Conservation (phyloP, 2,888 invertebrate species). For the Dryadula phaetusa region DNA sequence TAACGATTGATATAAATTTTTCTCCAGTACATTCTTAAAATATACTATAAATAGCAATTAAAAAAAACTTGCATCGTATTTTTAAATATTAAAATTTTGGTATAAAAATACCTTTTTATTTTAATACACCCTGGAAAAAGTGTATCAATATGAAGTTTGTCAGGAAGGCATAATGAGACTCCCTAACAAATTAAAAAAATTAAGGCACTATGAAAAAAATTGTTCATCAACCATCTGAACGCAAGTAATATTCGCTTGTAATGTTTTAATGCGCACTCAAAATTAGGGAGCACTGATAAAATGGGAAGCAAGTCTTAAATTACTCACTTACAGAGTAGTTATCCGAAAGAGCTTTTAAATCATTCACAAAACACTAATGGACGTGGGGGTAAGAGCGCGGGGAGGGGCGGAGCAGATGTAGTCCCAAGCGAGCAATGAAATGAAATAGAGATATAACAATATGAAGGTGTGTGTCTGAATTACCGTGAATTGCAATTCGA, state of each 20-base stretch:
- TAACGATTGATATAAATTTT: too few relatives aligned
- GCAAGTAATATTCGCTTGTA: slow-evolving; percentile 56
- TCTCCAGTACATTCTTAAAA: too few relatives aligned
- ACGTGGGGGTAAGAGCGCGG: slow-evolving; percentile 73
- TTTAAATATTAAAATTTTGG: too few relatives aligned
- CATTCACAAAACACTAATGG: slow-evolving; percentile 85
- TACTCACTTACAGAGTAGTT: slow-evolving; percentile 85
- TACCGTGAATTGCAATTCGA: slow-evolving; percentile 71
- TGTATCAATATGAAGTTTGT: slow-evolving; percentile 22
- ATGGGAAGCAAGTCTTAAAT: slow-evolving; percentile 83
- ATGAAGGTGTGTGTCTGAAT: slow-evolving; percentile 78
- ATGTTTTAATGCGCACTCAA: slow-evolving; percentile 83
- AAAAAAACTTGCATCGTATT: too few relatives aligned
- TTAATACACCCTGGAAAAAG: slow-evolving; percentile 8
- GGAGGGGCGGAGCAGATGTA: slow-evolving; percentile 69
- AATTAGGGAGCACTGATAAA: slow-evolving; percentile 83
- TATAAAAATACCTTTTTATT: background rate
- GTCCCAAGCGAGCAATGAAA: slow-evolving; percentile 81
- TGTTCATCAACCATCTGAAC: slow-evolving; percentile 45
- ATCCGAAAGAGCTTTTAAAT: slow-evolving; percentile 85
- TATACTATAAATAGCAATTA: too few relatives aligned
- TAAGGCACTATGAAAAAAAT: slow-evolving; percentile 36
- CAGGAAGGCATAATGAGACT: slow-evolving; percentile 25
- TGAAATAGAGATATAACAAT: slow-evolving; percentile 78
- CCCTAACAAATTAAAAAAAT: slow-evolving; percentile 31